A percentile compares a stretch with the other conserved stretches of the same genome.
Conservation (phyloP, 2,888 invertebrate genomes). For the Dasysyrphus tricinctus region DNA sequence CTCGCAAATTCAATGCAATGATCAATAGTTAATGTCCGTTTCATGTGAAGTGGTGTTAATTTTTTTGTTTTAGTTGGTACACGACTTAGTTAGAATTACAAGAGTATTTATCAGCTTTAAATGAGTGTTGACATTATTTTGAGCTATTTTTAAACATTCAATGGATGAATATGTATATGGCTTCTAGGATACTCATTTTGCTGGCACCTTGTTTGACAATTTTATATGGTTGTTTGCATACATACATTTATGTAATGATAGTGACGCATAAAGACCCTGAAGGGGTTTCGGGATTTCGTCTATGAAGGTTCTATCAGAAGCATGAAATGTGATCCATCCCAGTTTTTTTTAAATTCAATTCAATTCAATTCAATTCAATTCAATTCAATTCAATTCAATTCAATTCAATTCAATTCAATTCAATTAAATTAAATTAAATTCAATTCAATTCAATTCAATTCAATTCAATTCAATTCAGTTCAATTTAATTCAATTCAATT, state of each 20-base stretch:
- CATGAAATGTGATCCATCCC: too few relatives aligned
- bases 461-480: too few relatives aligned
- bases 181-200: not conserved
- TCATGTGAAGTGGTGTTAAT: constrained; percentile 34
- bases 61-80: constrained; percentile 35
- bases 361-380: too few relatives aligned
- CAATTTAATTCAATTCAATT: too few relatives aligned
- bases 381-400: too few relatives aligned
- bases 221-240: not conserved
- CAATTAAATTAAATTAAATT: too few relatives aligned
- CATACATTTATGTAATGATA: not conserved
- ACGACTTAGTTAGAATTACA: constrained; percentile 56
- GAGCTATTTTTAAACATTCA: not conserved
- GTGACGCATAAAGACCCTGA: not conserved
- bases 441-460: too few relatives aligned
- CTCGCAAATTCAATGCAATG: constrained; percentile 12
- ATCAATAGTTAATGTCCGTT: constrained; percentile 62
- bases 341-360: too few relatives aligned
- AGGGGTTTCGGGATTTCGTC: too few relatives aligned
- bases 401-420: too few relatives aligned
- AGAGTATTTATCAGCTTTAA: constrained; percentile 41
- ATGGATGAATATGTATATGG: not conserved
- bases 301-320: too few relatives aligned
- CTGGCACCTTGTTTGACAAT: not conserved
- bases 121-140: constrained; percentile 21